Evolutionary conservation across 2,888 invertebrate genomes (phyloP).

Genomic region (Rhagonycha lutea): DNA sequence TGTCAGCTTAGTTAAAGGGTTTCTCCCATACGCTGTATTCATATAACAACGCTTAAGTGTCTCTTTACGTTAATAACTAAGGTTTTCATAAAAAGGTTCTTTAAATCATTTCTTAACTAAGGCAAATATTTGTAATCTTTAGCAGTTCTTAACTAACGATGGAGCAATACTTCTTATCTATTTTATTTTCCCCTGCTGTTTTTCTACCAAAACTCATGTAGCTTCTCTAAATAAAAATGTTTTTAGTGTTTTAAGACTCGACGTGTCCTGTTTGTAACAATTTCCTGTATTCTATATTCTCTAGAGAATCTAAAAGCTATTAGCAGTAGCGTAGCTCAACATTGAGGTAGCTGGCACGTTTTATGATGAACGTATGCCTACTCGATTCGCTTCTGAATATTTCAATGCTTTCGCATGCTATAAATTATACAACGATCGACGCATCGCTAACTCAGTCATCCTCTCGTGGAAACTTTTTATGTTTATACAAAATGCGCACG

Average conservation of each 20-base stretch:
- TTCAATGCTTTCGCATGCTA: constrained; percentile 43
- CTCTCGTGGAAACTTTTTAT: constrained; percentile 23
- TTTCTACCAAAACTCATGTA: neutral
- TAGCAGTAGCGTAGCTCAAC: constrained; percentile 11
- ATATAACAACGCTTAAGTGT: neutral
- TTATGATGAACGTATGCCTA: constrained; percentile 34
- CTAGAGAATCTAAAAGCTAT: constrained; percentile 18
- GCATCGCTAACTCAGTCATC: constrained; percentile 18
- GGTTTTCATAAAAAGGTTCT: neutral
- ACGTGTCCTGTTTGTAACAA: constrained; percentile 16
- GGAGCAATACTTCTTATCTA: neutral
- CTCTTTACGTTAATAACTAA: neutral
- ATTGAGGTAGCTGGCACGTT: constrained; percentile 13
- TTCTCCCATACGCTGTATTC: constrained; percentile 14
- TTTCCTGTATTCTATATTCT: constrained; percentile 12
- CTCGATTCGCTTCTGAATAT: constrained; percentile 38
- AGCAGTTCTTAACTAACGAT: neutral
- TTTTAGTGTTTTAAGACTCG: constrained; percentile 5
- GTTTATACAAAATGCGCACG: constrained; percentile 20
- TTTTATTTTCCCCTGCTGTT: neutral
- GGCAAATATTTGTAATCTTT: neutral
- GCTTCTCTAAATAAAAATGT: constrained; percentile 3
- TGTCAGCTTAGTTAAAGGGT: constrained; percentile 34
- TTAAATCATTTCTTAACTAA: neutral
- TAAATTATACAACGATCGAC: constrained; percentile 40